Percentiles rank a stretch among this genome's conserved stretches.
These are phyloP conservation scores for Sipha maydis DNA, from an alignment of 2,888 invertebrate genomes.

Conservation along the genomic window DNA sequence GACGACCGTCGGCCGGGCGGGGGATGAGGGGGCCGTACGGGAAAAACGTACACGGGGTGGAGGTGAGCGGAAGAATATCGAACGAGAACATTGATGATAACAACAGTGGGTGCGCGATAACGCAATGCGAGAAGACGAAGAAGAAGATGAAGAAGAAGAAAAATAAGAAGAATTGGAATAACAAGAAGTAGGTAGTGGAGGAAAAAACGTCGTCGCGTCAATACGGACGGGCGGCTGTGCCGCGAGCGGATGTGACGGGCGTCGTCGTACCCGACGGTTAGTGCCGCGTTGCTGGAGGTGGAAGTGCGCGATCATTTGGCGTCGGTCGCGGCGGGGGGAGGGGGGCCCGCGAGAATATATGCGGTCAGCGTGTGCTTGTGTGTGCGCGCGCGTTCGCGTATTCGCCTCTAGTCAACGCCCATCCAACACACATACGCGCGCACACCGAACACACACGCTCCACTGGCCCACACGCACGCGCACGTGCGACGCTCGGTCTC, in stretches of 20 bases:
- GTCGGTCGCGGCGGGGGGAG: neutral
- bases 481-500: too few species aligned
- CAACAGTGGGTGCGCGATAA: neutral
- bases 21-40: neutral
- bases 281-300: too few species aligned
- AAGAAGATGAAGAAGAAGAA: neutral
- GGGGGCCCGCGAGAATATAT: neutral
- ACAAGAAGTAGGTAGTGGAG: neutral
- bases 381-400: neutral
- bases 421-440: neutral
- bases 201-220: slow-evolving; percentile 7
- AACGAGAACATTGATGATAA: too few species aligned
- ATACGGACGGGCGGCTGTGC: slow-evolving; percentile 25
- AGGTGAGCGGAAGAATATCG: too few species aligned
- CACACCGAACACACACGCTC: neutral
- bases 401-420: neutral
- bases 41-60: neutral
- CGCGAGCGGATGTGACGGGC: slow-evolving; percentile 25
- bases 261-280: neutral
- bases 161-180: neutral
- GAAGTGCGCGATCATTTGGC: too few species aligned
- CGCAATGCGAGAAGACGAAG: too few species aligned
- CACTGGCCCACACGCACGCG: neutral
- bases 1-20: too few species aligned
- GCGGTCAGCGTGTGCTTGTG: slow-evolving; percentile 46